Conservation (phyloP, 2,797 vertebrate species). For the Gadopsis marmoratus region DNA sequence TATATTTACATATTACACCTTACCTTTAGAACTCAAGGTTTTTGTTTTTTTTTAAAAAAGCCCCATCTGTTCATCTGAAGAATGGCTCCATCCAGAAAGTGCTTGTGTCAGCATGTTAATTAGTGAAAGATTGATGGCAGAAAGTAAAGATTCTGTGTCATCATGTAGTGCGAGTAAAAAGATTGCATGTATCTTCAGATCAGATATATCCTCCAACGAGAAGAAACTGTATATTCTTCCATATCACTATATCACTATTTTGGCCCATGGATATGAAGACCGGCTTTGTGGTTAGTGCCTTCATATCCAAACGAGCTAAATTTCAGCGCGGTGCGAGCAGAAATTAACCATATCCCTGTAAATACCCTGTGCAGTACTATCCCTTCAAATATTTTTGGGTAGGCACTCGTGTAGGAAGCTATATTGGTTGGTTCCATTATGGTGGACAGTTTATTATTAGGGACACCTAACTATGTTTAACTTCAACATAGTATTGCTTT, state of each 20-base stretch:
- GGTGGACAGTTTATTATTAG: neutral
- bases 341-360: slow-evolving; percentile 58
- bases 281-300: slow-evolving; percentile 53
- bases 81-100: neutral
- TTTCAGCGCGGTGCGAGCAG: slow-evolving; percentile 59
- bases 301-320: slow-evolving; percentile 58
- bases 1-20: slow-evolving; percentile 21
- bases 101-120: slow-evolving; percentile 31
- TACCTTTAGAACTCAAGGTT: slow-evolving; percentile 8
- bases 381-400: neutral
- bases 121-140: slow-evolving; percentile 9
- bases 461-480: neutral
- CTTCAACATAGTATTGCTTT: neutral
- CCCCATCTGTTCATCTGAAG: slow-evolving; percentile 23
- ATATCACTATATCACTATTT: slow-evolving; percentile 27
- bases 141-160: slow-evolving; percentile 6
- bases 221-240: neutral
- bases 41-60: slow-evolving; percentile 20
- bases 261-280: slow-evolving; percentile 40
- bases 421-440: neutral
- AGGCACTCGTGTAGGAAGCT: neutral
- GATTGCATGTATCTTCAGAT: neutral
- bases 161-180: slow-evolving; percentile 1
- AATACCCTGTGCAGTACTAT: slow-evolving; percentile 38
- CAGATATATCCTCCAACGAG: neutral